Conservation (phyloP, 2,888 invertebrate genomes). For the Empis stercorea region DNA sequence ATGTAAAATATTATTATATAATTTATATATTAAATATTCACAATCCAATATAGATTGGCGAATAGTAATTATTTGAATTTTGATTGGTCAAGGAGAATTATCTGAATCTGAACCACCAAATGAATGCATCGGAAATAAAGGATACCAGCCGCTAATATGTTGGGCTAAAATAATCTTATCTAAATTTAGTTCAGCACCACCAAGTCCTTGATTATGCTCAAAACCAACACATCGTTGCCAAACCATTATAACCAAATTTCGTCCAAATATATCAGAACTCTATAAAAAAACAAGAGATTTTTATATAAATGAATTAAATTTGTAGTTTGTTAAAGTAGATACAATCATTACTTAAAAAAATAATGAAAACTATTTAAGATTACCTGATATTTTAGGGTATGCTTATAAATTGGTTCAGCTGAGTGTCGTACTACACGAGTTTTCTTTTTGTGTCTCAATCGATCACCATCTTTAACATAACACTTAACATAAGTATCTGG, state of each 20-base stretch:
- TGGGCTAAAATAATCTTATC: slow-evolving; percentile 64
- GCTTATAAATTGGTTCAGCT: slow-evolving; percentile 73
- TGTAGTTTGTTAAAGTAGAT: too few species aligned
- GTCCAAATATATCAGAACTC: slow-evolving; percentile 62
- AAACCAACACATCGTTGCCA: slow-evolving; percentile 85
- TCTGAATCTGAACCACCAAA: slow-evolving; percentile 53
- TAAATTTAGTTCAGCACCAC: slow-evolving; percentile 75
- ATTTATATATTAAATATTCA: too few species aligned
- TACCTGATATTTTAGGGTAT: slow-evolving; percentile 74
- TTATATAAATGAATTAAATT: neutral
- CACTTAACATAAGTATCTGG: slow-evolving; percentile 90
- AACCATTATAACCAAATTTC: slow-evolving; percentile 78
- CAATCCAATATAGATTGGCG: too few species aligned
- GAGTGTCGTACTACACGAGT: slow-evolving; percentile 72
- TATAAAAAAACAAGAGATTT: slow-evolving; percentile 18
- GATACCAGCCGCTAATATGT: slow-evolving; percentile 81
- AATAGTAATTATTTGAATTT: neutral
- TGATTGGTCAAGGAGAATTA: slow-evolving; percentile 38
- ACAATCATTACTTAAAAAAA: too few species aligned
- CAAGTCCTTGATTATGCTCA: slow-evolving; percentile 68
- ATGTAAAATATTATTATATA: too few species aligned
- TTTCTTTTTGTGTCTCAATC: slow-evolving; percentile 83
- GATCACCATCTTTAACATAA: slow-evolving; percentile 77
- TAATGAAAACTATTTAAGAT: neutral
- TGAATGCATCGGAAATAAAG: slow-evolving; percentile 75